phyloP scores from a whole-genome alignment of 2,113 vertebrate species.

The Rhea americana region DNA sequence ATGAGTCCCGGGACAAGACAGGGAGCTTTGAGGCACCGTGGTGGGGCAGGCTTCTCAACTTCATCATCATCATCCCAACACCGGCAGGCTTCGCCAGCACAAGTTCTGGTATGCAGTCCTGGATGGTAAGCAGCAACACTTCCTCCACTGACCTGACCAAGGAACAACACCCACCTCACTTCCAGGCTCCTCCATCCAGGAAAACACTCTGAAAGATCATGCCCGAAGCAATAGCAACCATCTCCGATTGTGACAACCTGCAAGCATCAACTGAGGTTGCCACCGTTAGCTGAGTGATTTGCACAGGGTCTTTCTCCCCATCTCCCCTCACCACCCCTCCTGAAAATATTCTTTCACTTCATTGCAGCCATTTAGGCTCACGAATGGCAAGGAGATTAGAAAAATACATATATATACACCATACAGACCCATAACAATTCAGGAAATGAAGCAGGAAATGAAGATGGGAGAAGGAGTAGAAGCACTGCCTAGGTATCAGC shows the following conservation, averaged over 20 bases:
- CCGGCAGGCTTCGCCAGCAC: no score
- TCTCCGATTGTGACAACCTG: not conserved
- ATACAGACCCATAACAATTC: not conserved
- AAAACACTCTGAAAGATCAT: rapidly evolving
- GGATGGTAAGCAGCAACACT: no score
- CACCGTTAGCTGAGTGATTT: not conserved
- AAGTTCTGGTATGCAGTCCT: no score
- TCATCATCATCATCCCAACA: no score
- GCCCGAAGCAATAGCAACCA: not conserved
- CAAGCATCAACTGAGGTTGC: not conserved
- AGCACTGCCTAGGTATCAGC: conserved; percentile 1
- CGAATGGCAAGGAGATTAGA: not conserved
- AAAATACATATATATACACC: not conserved
- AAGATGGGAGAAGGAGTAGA: not conserved
- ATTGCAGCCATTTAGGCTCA: not conserved
- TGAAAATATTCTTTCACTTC: not conserved
- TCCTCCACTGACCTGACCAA: not conserved
- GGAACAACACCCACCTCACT: not conserved
- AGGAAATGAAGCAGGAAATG: not conserved
- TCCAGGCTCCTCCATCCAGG: not conserved
- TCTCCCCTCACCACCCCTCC: not conserved
- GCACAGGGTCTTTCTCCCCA: not conserved
- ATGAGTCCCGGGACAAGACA: no score
- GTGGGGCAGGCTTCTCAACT: no score
- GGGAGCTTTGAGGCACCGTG: not conserved